Percentiles rank a stretch among this genome's conserved stretches.
phyloP scores from a whole-genome alignment of 92 coral and sea anemone species.

The Paragorgia papillata region DNA sequence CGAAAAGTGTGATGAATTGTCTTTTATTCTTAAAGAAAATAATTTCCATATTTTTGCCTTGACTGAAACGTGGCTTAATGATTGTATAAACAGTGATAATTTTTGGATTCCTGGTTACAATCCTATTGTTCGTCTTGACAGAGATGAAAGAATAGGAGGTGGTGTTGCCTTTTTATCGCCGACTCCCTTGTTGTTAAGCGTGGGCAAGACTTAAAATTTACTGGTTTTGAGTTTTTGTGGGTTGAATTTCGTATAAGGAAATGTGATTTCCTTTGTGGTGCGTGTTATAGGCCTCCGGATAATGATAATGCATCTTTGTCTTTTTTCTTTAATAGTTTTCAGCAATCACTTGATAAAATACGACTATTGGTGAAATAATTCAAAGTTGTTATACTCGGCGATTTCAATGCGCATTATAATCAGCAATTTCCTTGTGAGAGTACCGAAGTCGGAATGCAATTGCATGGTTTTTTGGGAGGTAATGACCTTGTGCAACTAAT shows the following conservation, averaged over 20 bases:
- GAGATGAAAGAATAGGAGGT: constrained; percentile 3
- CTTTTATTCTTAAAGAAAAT: neutral
- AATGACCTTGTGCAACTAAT: constrained; percentile 12
- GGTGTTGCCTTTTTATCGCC: constrained; percentile 1
- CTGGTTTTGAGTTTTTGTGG: constrained; percentile 33
- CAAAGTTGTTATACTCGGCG: no score
- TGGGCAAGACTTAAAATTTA: constrained; percentile 21
- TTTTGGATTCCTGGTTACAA: constrained; percentile 13
- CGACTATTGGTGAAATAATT: no score
- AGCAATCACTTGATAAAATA: no score
- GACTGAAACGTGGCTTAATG: constrained; percentile 8
- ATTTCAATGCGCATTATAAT: no score
- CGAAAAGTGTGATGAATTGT: constrained; percentile 6
- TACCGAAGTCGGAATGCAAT: no score
- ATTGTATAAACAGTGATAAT: neutral
- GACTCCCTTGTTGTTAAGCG: constrained; percentile 34
- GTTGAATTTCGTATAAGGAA: constrained; percentile 6
- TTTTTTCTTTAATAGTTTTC: no score
- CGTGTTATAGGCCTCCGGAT: constrained; percentile 1
- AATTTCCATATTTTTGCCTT: constrained; percentile 8
- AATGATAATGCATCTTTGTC: neutral
- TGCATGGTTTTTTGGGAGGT: constrained; percentile 7
- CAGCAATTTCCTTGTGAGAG: no score
- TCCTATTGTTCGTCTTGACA: neutral
- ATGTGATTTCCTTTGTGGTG: neutral